phyloP scores from a whole-genome alignment of 2,888 invertebrate genomes.

The Poecilobothrus nobilitatus region DNA sequence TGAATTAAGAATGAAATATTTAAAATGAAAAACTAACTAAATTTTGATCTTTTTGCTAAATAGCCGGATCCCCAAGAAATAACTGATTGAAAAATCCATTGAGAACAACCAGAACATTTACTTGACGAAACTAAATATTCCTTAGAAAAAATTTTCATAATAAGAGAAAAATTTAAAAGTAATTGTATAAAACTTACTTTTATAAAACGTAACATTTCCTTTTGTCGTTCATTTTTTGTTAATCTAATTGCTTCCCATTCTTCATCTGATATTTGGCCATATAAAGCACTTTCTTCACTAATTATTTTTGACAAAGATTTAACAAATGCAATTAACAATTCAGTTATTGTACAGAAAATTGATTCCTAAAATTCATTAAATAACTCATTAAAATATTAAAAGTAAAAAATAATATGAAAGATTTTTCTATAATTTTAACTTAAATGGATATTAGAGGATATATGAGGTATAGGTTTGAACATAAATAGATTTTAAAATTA shows the following conservation, averaged over 20 bases:
- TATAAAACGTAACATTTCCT: conserved; percentile 56
- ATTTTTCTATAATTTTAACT: too few relatives aligned
- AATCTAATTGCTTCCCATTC: conserved; percentile 76
- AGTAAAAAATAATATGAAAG: too few relatives aligned
- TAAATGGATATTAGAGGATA: too few relatives aligned
- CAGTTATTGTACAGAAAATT: conserved; percentile 58
- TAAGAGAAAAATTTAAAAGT: background rate
- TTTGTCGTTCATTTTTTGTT: conserved; percentile 57
- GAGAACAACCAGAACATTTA: conserved; percentile 49
- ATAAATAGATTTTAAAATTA: too few relatives aligned
- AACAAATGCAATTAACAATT: conserved; percentile 57
- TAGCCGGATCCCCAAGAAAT: conserved; percentile 49
- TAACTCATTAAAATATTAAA: too few relatives aligned
- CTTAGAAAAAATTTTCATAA: conserved; percentile 22
- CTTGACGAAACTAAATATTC: conserved; percentile 34
- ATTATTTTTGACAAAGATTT: conserved; percentile 61
- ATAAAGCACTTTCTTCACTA: conserved; percentile 61
- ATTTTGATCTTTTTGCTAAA: background rate
- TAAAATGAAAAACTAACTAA: background rate
- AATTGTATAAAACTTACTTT: conserved; percentile 46
- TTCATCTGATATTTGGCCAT: conserved; percentile 69
- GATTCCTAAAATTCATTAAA: conserved; percentile 49
- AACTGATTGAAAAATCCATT: conserved; percentile 50
- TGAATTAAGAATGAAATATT: background rate
- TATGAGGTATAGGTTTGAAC: too few relatives aligned